Evolutionary conservation across 2,113 vertebrate genomes (phyloP).

Genomic region (Collichthys lucidus): DNA sequence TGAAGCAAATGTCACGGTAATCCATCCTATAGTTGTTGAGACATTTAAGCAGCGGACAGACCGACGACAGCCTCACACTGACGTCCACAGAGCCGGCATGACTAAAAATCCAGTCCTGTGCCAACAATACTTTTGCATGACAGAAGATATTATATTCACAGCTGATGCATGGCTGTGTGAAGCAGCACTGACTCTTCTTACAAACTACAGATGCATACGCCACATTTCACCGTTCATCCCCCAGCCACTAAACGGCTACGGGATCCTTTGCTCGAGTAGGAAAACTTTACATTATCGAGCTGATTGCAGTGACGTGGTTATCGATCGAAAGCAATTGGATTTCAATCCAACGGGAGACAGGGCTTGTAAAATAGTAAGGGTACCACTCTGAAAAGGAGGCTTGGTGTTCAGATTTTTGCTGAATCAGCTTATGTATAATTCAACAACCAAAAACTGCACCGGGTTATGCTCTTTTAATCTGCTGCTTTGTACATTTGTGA

Average conservation of each 20-base stretch:
- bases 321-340: constrained; percentile 51
- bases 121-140: background rate
- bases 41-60: background rate
- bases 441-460: constrained; percentile 66
- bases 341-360: constrained; percentile 31
- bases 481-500: constrained; percentile 42
- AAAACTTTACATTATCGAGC: constrained; percentile 39
- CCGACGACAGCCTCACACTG: background rate
- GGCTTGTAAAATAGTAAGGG: constrained; percentile 53
- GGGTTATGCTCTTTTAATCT: constrained; percentile 41
- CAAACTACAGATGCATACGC: background rate
- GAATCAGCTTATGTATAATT: constrained; percentile 80
- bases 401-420: constrained; percentile 60
- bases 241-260: background rate
- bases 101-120: background rate
- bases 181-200: background rate
- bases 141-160: background rate
- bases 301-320: constrained; percentile 2
- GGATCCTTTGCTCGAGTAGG: background rate
- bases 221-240: background rate
- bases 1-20: background rate
- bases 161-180: background rate
- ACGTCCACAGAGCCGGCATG: background rate
- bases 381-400: constrained; percentile 45
- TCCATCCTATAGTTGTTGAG: background rate